Base-by-base conservation (phyloP, 2,113 vertebrate species). In the Sylvilagus bachmani region DNA sequence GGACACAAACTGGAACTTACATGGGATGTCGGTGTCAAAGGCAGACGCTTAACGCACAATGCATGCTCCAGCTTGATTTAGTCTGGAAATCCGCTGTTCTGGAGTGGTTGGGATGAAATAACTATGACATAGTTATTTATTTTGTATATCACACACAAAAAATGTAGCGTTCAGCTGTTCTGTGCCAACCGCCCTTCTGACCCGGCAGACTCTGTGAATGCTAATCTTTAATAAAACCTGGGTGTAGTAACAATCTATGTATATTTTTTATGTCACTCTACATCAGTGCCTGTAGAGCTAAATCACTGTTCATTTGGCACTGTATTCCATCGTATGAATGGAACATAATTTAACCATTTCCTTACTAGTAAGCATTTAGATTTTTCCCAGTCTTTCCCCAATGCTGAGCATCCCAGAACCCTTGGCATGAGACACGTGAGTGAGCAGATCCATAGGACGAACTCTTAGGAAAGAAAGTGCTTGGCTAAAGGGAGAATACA, bases 381-480 rank as follows among this genome's bases (percentile, higher is more conserved):
- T 85, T 29, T n/a, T 88, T 95, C 90, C 36, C 13, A 82, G 0
- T 11, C 49, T 84, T 93, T 96, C 55, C 17, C 36, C 13, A 67
- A 0, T 67, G 61, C 14, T 86, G 81, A 51, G 58, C 51, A 78
- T 61, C 3, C 33, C 81, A 73, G 21, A 7, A 88, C 31, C 22
- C 64, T 61, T 89, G 27, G 67, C 22, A 29, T 38, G 83, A 53
- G 21, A 44, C 67, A 58, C 1, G 7, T 38, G 33, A 33, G 16
- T 49, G 27, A 85, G 19, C 55, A 44, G 10, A 70, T 87, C 29
- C 95, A 44, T 71, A 86, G 61, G 86, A 74, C 11, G 4, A 53
- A 58, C 94, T 83, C n/a, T 51, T 93, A 80, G 81, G 88, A 87
- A 61, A 71, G 29, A 38, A 93, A 74, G 29, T 82, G 2, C 49